phyloP scores from a whole-genome alignment of 1,140 invertebrate species.

The Scaptomyza montana region DNA sequence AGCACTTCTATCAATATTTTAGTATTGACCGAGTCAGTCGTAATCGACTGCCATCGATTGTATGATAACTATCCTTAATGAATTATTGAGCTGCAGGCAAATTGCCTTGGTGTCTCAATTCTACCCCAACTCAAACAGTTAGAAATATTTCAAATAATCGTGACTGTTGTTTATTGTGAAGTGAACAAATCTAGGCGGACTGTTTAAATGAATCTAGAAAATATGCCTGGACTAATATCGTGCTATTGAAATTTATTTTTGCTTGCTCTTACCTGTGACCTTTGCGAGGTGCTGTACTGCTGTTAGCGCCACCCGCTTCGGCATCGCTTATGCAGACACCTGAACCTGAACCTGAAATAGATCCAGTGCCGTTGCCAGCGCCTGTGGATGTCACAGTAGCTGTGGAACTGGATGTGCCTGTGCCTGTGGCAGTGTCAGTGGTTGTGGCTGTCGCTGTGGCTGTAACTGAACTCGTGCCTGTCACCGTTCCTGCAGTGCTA shows the following conservation, averaged over 20 bases:
- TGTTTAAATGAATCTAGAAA: conserved; percentile 44
- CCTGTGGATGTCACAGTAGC: not conserved
- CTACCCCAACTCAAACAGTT: not conserved
- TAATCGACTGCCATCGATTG: conserved; percentile 53
- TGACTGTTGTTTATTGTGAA: not conserved
- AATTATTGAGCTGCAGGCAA: conserved; percentile 38
- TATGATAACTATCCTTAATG: conserved; percentile 10
- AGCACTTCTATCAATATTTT: conserved; percentile 17
- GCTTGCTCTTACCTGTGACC: conserved; percentile 74
- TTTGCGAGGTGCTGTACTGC: conserved; percentile 74
- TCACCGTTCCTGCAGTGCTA: conserved; percentile 12
- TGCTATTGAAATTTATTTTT: conserved; percentile 55
- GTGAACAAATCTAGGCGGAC: too few relatives aligned
- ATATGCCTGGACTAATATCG: conserved; percentile 43
- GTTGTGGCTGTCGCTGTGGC: not conserved
- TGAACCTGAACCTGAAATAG: conserved; percentile 30
- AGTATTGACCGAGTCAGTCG: conserved; percentile 34
- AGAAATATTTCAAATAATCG: conserved; percentile 1
- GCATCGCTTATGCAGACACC: conserved; percentile 41
- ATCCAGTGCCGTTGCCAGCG: conserved; percentile 3
- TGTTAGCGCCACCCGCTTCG: conserved; percentile 1
- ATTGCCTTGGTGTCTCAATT: conserved; percentile 3
- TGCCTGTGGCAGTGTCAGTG: not conserved
- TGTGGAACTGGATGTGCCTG: not conserved
- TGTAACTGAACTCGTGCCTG: not conserved